Evolutionary conservation across 1,140 invertebrate genomes (phyloP), one percentile per base, ranked within the genome.

Genomic region (Probaryconus sp.): DNA sequence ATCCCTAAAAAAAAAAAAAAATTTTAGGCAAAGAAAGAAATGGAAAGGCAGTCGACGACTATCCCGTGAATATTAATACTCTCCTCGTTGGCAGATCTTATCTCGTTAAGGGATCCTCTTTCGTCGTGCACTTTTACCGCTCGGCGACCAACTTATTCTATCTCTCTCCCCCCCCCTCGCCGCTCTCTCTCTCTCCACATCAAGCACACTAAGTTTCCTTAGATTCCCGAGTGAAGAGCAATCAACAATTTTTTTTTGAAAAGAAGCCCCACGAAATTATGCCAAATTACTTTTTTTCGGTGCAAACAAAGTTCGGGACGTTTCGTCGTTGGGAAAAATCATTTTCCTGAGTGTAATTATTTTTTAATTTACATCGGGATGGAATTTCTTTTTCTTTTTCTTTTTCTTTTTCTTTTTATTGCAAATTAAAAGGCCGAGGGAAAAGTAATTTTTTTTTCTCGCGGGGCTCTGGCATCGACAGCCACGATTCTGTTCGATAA

Each of bases 31-130:
- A 61, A 55, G 67, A 70, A 61, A 64, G 68, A 71, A 71, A 70
- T 63, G 68, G 58, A 51, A 64, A 61, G 68, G 51, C 50, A 51
- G 42, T 31, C 68, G 67, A 28, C 56, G 58, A 35, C n/a, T n/a
- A n/a, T 53, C 60, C 69, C 47, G 60, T 72, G 69, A 72, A 65
- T 73, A 73, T 73, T 73, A 73, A 65, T 73, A 73, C 69, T 45
- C 69, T 38, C 53, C 60, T 65, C 33, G 69, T 73, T 73, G 69
- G 61, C 47, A 43, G 61, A 73, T 65, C 69, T 73, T 73, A 73
- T 73, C 69, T 60, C 60, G 69, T 65, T 65, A 73, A 60, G 53
- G 61, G 69, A 65, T 73, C 64, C 61, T 73, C 69, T 73, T 73
- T 71, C 60, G 50, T 42, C 35, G 43, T 58, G 55, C 47, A 60